Conservation (phyloP, 2,888 invertebrate genomes). For the Auanema sp. region DNA sequence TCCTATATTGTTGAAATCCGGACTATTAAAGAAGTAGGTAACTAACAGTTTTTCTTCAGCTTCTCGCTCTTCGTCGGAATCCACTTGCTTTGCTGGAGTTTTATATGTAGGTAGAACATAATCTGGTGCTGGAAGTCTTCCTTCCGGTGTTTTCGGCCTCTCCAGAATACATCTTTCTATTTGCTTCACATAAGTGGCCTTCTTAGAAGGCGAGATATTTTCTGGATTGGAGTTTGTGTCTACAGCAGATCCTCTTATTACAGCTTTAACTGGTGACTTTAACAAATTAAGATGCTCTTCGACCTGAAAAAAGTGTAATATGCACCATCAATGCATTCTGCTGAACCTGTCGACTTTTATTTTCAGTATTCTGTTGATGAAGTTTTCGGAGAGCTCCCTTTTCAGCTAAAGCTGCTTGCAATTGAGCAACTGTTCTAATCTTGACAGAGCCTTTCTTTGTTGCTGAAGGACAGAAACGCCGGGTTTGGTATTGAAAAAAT, state of each 20-base stretch:
- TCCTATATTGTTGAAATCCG: not conserved
- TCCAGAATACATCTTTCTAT: not conserved
- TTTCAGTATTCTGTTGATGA: not conserved
- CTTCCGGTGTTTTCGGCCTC: not conserved
- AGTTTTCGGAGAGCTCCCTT: not conserved
- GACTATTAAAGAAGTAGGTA: not conserved
- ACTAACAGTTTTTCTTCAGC: not conserved
- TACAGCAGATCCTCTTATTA: not conserved
- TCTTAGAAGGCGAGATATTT: too few relatives aligned
- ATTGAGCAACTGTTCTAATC: not conserved
- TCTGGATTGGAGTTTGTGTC: too few relatives aligned
- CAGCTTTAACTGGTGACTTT: constrained; percentile 11
- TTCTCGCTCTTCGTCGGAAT: constrained; percentile 8
- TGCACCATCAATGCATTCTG: too few relatives aligned
- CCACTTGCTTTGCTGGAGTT: constrained; percentile 10
- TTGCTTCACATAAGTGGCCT: too few relatives aligned
- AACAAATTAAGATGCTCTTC: constrained; percentile 9
- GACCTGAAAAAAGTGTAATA: constrained; percentile 6
- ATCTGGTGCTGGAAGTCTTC: constrained; percentile 4
- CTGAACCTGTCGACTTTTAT: constrained; percentile 1
- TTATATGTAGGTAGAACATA: constrained; percentile 14
- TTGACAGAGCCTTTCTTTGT: too few relatives aligned
- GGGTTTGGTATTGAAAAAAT: not conserved
- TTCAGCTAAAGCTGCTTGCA: constrained; percentile 1
- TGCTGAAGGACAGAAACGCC: too few relatives aligned